Conservation (phyloP, 2,113 vertebrate genomes). For the Pimephales promelas region DNA sequence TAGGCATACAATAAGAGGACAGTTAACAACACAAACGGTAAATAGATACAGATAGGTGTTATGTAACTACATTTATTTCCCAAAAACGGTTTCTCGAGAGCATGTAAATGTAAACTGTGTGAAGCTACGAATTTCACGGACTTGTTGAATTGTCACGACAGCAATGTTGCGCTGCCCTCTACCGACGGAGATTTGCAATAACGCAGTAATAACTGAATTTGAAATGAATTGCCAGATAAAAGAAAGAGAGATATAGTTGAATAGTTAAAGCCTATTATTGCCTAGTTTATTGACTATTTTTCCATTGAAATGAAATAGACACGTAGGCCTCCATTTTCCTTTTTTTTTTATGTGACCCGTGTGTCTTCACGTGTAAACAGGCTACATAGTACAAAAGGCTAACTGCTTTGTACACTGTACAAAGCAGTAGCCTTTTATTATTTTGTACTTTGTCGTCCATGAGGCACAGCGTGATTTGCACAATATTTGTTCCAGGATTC, state of each 20-base stretch:
- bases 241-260: neutral
- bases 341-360: neutral
- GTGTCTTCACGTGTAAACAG: neutral
- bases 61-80: neutral
- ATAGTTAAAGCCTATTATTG: no score
- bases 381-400: no score
- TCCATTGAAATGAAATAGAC: neutral
- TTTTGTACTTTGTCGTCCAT: neutral
- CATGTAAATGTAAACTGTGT: neutral
- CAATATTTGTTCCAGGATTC: neutral
- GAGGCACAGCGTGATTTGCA: neutral
- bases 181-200: neutral
- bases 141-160: neutral
- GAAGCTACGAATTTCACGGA: neutral
- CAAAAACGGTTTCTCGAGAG: neutral
- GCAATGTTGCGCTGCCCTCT: conserved; percentile 24
- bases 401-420: no score
- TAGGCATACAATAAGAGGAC: no score
- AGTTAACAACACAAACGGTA: neutral
- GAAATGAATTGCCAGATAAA: neutral
- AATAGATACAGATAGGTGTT: neutral
- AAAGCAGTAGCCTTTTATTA: neutral
- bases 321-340: neutral
- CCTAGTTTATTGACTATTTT: neutral
- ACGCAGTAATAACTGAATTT: neutral